Evolutionary conservation across 2,113 vertebrate species (phyloP).

Genomic region (Hippolais icterina): DNA sequence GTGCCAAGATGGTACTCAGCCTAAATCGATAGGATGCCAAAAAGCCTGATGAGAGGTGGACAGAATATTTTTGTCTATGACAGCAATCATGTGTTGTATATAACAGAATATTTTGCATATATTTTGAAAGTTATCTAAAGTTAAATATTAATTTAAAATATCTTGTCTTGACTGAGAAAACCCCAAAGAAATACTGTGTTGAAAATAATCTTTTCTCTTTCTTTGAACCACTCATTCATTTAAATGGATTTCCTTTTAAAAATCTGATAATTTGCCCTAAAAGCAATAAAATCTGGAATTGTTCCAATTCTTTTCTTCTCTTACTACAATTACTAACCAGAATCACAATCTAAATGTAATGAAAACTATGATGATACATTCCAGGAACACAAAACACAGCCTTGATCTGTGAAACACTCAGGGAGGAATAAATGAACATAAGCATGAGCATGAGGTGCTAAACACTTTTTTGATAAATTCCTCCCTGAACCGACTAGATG

Average conservation of each 20-base stretch:
- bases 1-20: background rate
- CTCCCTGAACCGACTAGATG: background rate
- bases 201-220: background rate
- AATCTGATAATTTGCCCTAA: background rate
- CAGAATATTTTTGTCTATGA: background rate
- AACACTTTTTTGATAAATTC: background rate
- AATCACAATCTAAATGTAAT: background rate
- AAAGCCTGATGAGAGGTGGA: background rate
- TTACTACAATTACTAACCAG: background rate
- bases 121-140: background rate
- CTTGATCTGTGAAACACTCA: background rate
- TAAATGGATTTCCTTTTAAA: background rate
- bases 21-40: background rate
- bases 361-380: background rate
- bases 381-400: background rate
- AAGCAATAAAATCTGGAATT: background rate
- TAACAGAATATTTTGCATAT: accelerated
- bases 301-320: background rate
- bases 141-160: background rate
- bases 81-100: background rate
- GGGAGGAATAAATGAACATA: background rate
- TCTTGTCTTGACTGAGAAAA: background rate
- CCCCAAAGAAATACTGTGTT: background rate
- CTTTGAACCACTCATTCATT: background rate
- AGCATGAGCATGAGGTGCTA: background rate